Evolutionary conservation across 1,140 invertebrate species (phyloP), one percentile per base, ranked within the genome.

Genomic region (Eubasilissa regina): DNA sequence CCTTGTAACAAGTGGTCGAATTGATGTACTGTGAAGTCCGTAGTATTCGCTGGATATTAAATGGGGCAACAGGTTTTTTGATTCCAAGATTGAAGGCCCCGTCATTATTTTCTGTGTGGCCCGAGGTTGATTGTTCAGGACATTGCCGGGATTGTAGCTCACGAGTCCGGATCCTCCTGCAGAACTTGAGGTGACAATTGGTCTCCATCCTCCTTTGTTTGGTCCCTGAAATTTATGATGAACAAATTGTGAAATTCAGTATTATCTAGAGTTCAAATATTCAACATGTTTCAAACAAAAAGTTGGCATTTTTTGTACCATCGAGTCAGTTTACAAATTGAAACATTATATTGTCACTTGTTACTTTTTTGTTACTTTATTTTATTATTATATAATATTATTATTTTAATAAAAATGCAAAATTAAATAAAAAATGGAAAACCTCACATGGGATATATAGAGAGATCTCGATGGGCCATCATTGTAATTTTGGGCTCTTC

Each of bases 171-270:
- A 17, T 4, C 19, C 35, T 19, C 70, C 70, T 6, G 72, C 11
- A 17, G 86, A 85, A 15, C 86, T 82, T 3, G 87, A 86, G 0
- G 87, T 85, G 12, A 89, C 80, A 0, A 89, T 88, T 25, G 88
- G 89, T 80, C 89, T 84, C 89, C 89, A 89, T 44, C 89, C 89
- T 68, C 87, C 85, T 84, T 89, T 89, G 21, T 70, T 70, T 51
- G 66, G 66, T 19, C 47, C 66, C 66, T 70, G 21, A 43, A 74
- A 70, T 19, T 44, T 45, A n/a, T 11, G 17, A 62, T 62, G 6
- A 13, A 11, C 25, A 62, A 62, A 21, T 35, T 35, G 6, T n/a
- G 17, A 62, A 21, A 19, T 17, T 21, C 11, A 3, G 12, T 11
- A 3, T 21, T 12, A 62, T 35, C 17, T 19, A 3, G 10, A 4